Evolutionary conservation across 2,888 invertebrate species (phyloP), one percentile per base, ranked within the genome.

Genomic region (Orthonevra nobilis): DNA sequence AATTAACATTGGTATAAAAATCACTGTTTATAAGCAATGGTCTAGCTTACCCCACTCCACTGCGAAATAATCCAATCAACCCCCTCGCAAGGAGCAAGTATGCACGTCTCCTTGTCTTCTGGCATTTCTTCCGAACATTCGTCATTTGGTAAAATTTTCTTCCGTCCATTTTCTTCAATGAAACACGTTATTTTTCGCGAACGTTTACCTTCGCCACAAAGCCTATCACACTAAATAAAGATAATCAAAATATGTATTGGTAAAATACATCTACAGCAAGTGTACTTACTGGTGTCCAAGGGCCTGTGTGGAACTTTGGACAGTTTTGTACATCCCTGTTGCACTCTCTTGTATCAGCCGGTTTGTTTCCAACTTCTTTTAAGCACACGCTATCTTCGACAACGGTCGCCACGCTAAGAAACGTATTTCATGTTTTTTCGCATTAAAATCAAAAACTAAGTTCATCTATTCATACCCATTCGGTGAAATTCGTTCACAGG

Each of bases 191-290:
- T 94, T 83, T 92, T 92, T 20, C 98, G 92, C 0, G 90, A 93
- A 89, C 96, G 93, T 82, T 92, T 92, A 1, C 98, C 98, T 83
- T 94, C 92, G 0, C 96, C 98, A 86, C 98, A 98, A n/a, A 97
- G 90, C 86, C 92, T 94, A 87, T 96, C 93, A 84, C 97, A 98
- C 94, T 96, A 84, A 2, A 79, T n/a, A n/a, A n/a, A 38, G 23
- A 9, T 10, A 20, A 23, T 19, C 6, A 3, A 20, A 32, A 44
- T 20, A 20, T 15, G n/a, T 14, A 9, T 44, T 23, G 23, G 1
- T 2, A 10, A 10, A 19, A n/a, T n/a, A 14, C 5, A 15, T 44
- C 7, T 9, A 14, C 15, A 15, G 6, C 15, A 15, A 87, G 5
- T 4, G 5, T 23, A 4, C 92, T 90, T 89, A 96, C 96, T 82